Conservation (phyloP, 2,113 vertebrate species). For the Centropus unirufus region DNA sequence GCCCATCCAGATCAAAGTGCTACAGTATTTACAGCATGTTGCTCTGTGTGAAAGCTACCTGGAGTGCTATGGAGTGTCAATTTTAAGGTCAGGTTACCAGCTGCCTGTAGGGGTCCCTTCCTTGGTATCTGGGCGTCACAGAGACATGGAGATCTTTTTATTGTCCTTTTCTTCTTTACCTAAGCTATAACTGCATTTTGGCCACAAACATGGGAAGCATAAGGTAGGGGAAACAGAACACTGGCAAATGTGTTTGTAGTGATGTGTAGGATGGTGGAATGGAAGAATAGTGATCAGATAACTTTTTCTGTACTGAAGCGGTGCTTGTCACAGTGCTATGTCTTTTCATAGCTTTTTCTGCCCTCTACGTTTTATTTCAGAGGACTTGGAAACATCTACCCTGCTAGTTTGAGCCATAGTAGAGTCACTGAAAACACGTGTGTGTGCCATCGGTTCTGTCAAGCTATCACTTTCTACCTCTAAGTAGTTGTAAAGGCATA, state of each 20-base stretch:
- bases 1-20: not conserved
- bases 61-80: not conserved
- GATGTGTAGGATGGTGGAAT: not conserved
- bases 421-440: not conserved
- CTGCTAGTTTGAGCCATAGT: not conserved
- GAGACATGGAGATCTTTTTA: not conserved
- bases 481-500: not conserved
- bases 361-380: not conserved
- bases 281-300: not conserved
- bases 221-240: not conserved
- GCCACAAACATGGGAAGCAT: not conserved
- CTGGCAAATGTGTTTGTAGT: not conserved
- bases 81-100: not conserved
- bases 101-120: not conserved
- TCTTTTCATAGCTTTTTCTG: not conserved
- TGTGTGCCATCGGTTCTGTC: not conserved
- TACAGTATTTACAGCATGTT: not conserved
- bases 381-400: not conserved
- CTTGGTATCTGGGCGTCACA: no score
- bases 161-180: not conserved
- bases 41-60: not conserved
- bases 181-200: not conserved
- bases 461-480: not conserved
- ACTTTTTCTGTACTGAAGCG: not conserved
- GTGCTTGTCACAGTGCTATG: not conserved